Percentiles rank a stretch among this genome's conserved stretches.
Evolutionary conservation across 2,888 invertebrate species (phyloP).

Genomic region (Lepidochitona cinerea): DNA sequence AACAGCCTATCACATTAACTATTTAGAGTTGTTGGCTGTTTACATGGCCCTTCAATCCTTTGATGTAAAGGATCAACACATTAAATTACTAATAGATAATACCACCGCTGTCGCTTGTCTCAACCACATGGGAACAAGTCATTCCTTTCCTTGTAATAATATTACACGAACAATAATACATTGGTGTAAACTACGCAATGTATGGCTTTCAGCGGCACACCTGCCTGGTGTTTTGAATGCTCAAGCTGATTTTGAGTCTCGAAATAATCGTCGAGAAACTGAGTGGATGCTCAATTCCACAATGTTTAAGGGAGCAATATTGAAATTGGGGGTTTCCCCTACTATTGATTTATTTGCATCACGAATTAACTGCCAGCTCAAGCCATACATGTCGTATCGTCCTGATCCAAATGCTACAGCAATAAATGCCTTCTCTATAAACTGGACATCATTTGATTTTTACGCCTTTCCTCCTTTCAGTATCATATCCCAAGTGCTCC

Average conservation of each 20-base stretch:
- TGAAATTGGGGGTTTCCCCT: not conserved
- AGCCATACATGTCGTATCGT: not conserved
- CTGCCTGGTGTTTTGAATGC: too few species aligned
- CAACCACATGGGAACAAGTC: not conserved
- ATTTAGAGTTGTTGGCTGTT: not conserved
- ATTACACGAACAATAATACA: not conserved
- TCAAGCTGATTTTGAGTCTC: too few species aligned
- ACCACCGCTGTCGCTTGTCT: constrained; percentile 4
- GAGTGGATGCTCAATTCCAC: not conserved
- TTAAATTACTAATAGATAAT: not conserved
- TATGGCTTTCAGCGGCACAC: too few species aligned
- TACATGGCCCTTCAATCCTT: not conserved
- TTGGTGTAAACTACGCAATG: not conserved
- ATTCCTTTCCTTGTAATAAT: not conserved
- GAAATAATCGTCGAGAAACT: not conserved
- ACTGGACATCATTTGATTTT: constrained; percentile 12
- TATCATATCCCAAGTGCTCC: constrained; percentile 7
- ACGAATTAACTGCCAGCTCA: not conserved
- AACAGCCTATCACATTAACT: not conserved
- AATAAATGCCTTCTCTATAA: constrained; percentile 17
- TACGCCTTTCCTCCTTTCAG: constrained; percentile 26
- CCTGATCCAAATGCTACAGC: too few species aligned
- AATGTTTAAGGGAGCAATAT: not conserved
- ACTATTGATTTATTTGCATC: not conserved
- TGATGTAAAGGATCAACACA: not conserved